Evolutionary conservation across 2,113 vertebrate species (phyloP), one percentile per base, ranked within the genome.

Genomic region (Tupaia chinensis): DNA sequence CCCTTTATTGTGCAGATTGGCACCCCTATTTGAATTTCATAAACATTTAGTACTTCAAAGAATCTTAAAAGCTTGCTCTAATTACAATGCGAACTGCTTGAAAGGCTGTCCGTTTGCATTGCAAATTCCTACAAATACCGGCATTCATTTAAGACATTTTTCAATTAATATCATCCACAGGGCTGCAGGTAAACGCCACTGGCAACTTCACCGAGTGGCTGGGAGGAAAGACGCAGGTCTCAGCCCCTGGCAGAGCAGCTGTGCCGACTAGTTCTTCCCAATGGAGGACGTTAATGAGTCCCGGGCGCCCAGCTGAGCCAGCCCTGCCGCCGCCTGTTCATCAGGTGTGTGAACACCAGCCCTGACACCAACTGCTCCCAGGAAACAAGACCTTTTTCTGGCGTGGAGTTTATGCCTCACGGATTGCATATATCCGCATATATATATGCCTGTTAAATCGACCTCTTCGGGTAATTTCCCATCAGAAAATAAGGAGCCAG

Each of bases 31-130:
- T 99, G 99, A 99, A 99, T 99, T 99, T 99, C 99, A 99, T 99
- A 99, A 99, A 99, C 98, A 98, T 98, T 99, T 98, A 98, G 99
- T 98, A 99, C 99, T 99, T 99, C 99, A 99, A 99, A 99, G 99
- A 98, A 98, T 99, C 99, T 98, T 99, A 98, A 99, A 98, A 99
- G 98, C 99, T 98, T 98, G 97, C 98, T 98, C 98, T 99, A 98
- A 99, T 99, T 99, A 98, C 96, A 98, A 98, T 98, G 98, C 93
- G 98, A 94, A 96, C 98, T 97, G 98, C 99, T 99, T 99, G 99
- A 99, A 98, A 98, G 98, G 98, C 98, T 98, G 98, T 98, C 99
- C 99, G 99, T 99, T 99, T 99, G 99, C 99, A 99, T 99, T 99
- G 99, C 99, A 99, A 99, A 99, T 99, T 98, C 97, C 98, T 98